Evolutionary conservation across 35 echinoderm and acorn worm genomes (phyloP), one percentile per base, ranked within the genome.

Genomic region (Chiridota heheva): DNA sequence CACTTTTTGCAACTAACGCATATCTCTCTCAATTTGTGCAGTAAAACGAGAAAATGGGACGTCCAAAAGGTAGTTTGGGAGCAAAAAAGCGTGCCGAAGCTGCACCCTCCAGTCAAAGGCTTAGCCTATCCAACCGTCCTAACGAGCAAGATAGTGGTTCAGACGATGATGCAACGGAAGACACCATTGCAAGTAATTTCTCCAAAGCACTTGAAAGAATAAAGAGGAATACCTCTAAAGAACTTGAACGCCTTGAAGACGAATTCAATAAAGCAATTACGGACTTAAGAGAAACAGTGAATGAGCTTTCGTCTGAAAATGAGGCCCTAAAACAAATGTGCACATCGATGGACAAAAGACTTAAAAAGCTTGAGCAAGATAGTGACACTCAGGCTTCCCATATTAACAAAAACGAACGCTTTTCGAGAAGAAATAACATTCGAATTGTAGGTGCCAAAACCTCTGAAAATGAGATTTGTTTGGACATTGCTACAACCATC

Each of bases 401-500:
- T 17, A 66, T 25, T 5, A 66, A 31, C 63, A 22, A 31, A 22
- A 66, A 31, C 27, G 30, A 66, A 0, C 5, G 7, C 37, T 66
- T 66, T 66, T 35, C 20, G 55, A 18, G 20, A 36, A n/a, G 65
- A 7, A 69, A 69, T 18, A 69, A 69, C 65, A 69, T 69, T 38
- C 7, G 65, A 17, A 69, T 69, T 36, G 65, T 69, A 17, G 65
- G 65, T 39, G 36, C 20, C 22, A 32, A 32, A 69, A 69, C 65
- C 7, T 17, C 29, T 31, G 65, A 69, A 69, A 69, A 69, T 39
- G 65, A 69, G n/a, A 5, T 13, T 38, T 69, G 65, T 69, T 39
- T 15, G 33, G 65, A 69, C 30, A 69, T 69, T 69, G 65, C 35
- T 2, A 69, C 29, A 39, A 69, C 36, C n/a, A 34, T 69, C 1